phyloP scores from a whole-genome alignment of 2,797 vertebrate species.

The Spatula versicolor region DNA sequence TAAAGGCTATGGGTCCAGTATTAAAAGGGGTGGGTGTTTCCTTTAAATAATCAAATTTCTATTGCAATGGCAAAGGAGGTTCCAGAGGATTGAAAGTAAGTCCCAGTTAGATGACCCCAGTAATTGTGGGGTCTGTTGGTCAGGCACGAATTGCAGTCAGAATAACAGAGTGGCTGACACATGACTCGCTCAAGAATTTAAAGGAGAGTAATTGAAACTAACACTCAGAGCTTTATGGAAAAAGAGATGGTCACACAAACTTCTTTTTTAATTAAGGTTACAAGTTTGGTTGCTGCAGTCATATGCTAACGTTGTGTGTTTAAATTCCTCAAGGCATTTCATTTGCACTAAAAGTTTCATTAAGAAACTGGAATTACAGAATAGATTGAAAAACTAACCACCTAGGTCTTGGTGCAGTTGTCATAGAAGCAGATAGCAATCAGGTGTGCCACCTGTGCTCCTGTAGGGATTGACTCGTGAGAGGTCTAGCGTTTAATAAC shows the following conservation, averaged over 20 bases:
- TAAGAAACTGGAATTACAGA: background rate
- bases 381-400: background rate
- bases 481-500: background rate
- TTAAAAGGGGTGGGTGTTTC: background rate
- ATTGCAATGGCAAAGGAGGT: background rate
- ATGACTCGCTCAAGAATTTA: background rate
- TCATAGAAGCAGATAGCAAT: background rate
- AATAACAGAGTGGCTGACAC: background rate
- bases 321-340: background rate
- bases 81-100: background rate
- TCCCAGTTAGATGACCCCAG: background rate
- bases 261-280: background rate
- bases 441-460: background rate
- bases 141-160: background rate
- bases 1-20: background rate
- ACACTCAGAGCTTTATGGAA: background rate
- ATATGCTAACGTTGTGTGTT: background rate
- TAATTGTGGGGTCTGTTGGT: background rate
- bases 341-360: background rate
- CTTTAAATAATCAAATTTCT: background rate
- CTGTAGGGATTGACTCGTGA: rapidly evolving
- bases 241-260: background rate
- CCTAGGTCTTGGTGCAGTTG: background rate
- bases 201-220: background rate
- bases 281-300: background rate